Conservation (phyloP, 2,797 vertebrate genomes). For the Pterois miles region DNA sequence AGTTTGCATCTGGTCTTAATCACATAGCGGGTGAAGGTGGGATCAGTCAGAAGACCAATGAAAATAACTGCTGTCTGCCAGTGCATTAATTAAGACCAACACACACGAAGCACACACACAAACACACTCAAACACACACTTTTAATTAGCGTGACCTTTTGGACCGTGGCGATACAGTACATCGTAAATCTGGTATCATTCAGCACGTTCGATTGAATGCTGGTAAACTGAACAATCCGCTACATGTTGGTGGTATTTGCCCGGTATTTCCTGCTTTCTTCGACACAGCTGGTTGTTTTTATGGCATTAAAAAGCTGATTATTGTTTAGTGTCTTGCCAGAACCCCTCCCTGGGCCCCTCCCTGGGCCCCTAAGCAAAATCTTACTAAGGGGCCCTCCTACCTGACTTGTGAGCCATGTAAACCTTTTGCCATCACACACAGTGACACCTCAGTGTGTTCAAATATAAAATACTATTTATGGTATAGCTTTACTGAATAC, state of each 20-base stretch:
- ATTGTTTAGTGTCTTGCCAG: background rate
- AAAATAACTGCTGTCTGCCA: conserved; percentile 49
- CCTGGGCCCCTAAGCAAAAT: background rate
- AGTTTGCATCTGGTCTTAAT: conserved; percentile 72
- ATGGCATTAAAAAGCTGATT: background rate
- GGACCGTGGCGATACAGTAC: background rate
- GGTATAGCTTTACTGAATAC: background rate
- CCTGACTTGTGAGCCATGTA: background rate
- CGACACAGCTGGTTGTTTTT: background rate
- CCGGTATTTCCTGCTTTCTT: background rate
- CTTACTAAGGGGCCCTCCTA: background rate
- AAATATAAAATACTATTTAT: background rate
- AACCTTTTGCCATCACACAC: background rate
- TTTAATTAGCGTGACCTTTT: conserved; percentile 38
- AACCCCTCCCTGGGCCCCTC: background rate
- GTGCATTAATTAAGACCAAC: conserved; percentile 56
- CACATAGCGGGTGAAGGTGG: conserved; percentile 50
- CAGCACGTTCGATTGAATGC: background rate
- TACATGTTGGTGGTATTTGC: background rate
- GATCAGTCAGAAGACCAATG: conserved; percentile 46
- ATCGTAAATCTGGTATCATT: background rate
- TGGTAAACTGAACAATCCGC: background rate
- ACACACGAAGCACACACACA: conserved; percentile 8
- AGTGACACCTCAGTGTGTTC: background rate
- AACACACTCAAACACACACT: background rate